Base-by-base conservation (phyloP, 2,888 invertebrate genomes). In the Synanthedon vespiformis region DNA sequence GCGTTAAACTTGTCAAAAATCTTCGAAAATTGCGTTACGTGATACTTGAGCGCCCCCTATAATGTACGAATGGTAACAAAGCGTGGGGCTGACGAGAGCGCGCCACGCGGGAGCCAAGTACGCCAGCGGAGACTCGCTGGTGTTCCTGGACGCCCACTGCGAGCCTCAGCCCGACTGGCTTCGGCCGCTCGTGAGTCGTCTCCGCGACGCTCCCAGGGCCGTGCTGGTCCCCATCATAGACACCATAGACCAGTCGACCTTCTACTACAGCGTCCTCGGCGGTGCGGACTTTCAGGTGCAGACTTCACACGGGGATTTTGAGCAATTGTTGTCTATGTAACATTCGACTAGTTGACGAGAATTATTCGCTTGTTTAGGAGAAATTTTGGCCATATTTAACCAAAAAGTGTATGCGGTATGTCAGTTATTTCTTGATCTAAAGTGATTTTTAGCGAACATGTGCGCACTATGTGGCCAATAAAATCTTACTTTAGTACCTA, bases 171-270 rank as follows among this genome's bases (percentile, higher is more conserved):
- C 81, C 47, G 90, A 92, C 62, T 97, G 96, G 96, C 89, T 97
- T 57, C 94, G 98, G 70, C 99, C 99, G 0, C 80, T 98, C 52
- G 86, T 98, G 60, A 91, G 94, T 58, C 89, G 97, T 52, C 94
- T 98, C 68, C 93, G 94, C 77, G 92, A 95, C 60, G 50, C 94
- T 40, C 95, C 62, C 0, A 92, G 90, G 34, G 92, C 95, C 10
- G 95, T 98, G 8, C 88, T 97, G 52, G 95, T 97, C 64, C 99
- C 99, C 49, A 95, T 97, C 63, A 99, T 99, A 60, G 99, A 99
- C 84, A 94, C 95, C 53, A 96, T 99, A 63, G 94, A 95, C 74
- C 93, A 94, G 57, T 89, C 90, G 60, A 93, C 90, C 51, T 90
- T 97, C 76, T 91, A 90, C 68, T 95, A 95, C 79, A 91, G 90